Base-by-base conservation (phyloP, 2,888 invertebrate species). In the Cerastis rubricosa region DNA sequence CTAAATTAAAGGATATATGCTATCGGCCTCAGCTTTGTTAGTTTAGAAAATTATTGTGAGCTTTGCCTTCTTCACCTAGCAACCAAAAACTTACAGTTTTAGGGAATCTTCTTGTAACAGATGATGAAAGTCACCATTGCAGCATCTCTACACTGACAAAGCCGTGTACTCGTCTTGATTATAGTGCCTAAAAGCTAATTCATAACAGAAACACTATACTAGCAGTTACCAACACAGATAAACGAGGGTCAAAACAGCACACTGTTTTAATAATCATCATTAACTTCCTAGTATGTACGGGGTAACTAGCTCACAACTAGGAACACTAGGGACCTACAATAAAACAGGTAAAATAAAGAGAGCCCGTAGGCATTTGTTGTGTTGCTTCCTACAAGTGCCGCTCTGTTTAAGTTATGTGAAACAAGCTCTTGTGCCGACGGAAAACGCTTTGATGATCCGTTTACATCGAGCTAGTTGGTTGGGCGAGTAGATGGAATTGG, bases 361-460 rank as follows among this genome's bases (percentile, higher is more conserved):
- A 85, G 89, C 91, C 90, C 78, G 85, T 78, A 85, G 91, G 90
- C 92, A 91, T 93, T 92, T 90, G 91, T 92, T 91, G 89, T 87
- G 86, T 89, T 87, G 89, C 90, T 92, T 91, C 92, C 91, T 91
- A 89, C 89, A 89, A 90, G 83, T 80, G 88, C 76, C 67, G 76
- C 88, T 89, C 87, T 89, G 90, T 80, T 74, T 87, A 91, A 93
- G 89, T 93, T 92, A 94, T 93, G 92, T 92, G 91, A 91, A 92
- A 92, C 93, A 92, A 93, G 92, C 88, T 89, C 85, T 85, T 74
- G 78, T 66, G 83, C 86, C 86, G 90, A 91, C 91, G 90, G 92
- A 91, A 91, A 92, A 90, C 83, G 87, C 89, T 90, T 89, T 89
- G 89, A 91, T 91, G 92, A 89, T 90, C 78, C 90, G 89, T 92